Evolutionary conservation across 1,140 invertebrate species (phyloP).

Genomic region (Schlechtendalia chinensis): DNA sequence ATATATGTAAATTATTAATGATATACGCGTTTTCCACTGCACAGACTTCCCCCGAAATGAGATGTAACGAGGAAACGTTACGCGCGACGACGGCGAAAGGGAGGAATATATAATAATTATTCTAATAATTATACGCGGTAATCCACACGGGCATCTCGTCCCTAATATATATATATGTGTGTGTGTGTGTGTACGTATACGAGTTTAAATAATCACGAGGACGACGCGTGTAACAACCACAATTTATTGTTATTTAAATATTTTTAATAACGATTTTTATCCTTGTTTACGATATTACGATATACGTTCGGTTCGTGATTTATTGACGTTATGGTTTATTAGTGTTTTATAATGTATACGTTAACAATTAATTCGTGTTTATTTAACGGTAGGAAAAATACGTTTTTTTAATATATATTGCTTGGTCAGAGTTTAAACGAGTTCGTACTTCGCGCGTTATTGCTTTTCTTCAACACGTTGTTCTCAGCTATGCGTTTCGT

Average conservation of each 20-base stretch:
- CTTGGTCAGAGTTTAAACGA: background rate
- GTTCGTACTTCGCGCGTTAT: too few relatives aligned
- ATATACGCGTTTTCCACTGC: too few relatives aligned
- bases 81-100: background rate
- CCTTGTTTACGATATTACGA: background rate
- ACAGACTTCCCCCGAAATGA: background rate
- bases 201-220: too few relatives aligned
- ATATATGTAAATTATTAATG: too few relatives aligned
- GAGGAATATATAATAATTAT: background rate
- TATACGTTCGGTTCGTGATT: background rate
- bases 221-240: too few relatives aligned
- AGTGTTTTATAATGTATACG: too few relatives aligned
- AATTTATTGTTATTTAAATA: conserved; percentile 28
- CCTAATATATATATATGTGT: too few relatives aligned
- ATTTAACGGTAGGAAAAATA: conserved; percentile 4
- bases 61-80: background rate
- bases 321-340: conserved; percentile 2
- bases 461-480: background rate
- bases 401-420: background rate
- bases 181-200: background rate
- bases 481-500: too few relatives aligned
- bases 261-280: conserved; percentile 23
- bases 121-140: background rate
- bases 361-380: conserved; percentile 1
- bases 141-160: background rate